Evolutionary conservation across 2,113 vertebrate species (phyloP).

Genomic region (Python bivittatus): DNA sequence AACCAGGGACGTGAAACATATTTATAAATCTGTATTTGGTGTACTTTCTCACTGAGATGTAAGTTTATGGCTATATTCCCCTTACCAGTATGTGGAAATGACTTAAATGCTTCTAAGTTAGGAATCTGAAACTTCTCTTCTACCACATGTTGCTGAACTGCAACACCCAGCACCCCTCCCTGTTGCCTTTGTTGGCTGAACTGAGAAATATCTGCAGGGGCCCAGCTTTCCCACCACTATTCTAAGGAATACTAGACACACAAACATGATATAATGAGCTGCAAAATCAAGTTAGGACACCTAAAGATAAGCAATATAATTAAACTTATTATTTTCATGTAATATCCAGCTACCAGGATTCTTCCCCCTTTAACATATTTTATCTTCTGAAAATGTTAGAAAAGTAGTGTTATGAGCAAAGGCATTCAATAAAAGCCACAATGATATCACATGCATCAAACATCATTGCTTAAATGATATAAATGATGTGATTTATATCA

Average conservation of each 20-base stretch:
- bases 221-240: not conserved
- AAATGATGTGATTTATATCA: not conserved
- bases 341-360: not conserved
- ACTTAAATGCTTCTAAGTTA: not conserved
- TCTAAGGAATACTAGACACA: not conserved
- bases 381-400: not conserved
- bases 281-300: not conserved
- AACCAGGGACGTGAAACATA: not conserved
- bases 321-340: no score
- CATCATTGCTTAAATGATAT: not conserved
- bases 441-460: not conserved
- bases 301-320: not conserved
- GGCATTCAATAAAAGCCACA: not conserved
- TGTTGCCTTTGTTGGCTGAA: no score
- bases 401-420: no score
- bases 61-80: not conserved
- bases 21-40: not conserved
- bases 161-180: no score
- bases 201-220: no score
- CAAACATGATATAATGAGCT: not conserved
- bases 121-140: no score
- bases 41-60: no score
- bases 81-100: not conserved
- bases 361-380: not conserved
- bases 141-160: no score